Evolutionary conservation across 2,888 invertebrate species (phyloP).

Genomic region (Hecatera dysodea): DNA sequence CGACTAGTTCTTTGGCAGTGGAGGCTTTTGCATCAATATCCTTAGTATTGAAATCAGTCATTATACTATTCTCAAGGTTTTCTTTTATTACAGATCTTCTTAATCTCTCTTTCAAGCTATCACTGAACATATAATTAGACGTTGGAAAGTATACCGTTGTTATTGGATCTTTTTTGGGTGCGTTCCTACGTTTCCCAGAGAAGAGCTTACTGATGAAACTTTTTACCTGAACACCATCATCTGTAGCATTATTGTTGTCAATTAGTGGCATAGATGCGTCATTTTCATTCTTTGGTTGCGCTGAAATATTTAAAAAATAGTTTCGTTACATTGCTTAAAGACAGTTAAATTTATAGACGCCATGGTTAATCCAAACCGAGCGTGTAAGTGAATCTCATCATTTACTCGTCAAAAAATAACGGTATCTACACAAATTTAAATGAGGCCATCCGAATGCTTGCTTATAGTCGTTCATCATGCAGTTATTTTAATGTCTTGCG

Average conservation of each 20-base stretch:
- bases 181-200: constrained; percentile 28
- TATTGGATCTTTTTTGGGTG: constrained; percentile 1
- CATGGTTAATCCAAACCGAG: too few species aligned
- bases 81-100: constrained; percentile 35
- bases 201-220: constrained; percentile 48
- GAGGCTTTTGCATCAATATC: constrained; percentile 36
- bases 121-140: constrained; percentile 2
- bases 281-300: not conserved
- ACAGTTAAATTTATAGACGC: not conserved
- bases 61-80: not conserved
- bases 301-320: constrained; percentile 17
- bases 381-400: too few species aligned
- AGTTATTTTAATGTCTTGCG: not conserved
- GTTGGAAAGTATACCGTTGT: constrained; percentile 2
- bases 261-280: not conserved
- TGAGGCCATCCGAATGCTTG: too few species aligned
- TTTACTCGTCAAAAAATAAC: not conserved
- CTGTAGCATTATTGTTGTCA: not conserved
- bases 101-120: not conserved
- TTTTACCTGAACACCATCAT: not conserved
- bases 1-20: constrained; percentile 16
- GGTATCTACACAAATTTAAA: too few species aligned
- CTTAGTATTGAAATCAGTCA: constrained; percentile 28
- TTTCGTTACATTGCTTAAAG: not conserved
- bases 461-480: too few species aligned